Percentiles rank a stretch among this genome's conserved stretches.
Conservation (phyloP, 2,797 vertebrate species). For the Paramormyrops hopkinsi region DNA sequence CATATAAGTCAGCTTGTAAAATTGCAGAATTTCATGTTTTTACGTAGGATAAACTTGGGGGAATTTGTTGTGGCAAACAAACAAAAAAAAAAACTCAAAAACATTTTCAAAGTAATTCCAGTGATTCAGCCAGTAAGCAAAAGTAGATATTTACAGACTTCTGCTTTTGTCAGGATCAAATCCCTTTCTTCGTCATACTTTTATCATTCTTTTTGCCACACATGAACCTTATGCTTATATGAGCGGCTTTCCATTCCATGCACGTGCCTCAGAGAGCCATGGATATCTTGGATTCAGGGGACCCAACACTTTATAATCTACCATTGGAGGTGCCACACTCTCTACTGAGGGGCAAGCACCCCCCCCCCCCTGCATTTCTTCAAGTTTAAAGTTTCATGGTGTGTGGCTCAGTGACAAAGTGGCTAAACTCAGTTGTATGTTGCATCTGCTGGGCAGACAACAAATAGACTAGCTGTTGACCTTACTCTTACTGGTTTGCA, state of each 20-base stretch:
- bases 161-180: neutral
- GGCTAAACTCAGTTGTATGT: neutral
- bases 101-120: neutral
- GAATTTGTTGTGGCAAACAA: neutral
- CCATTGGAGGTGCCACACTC: neutral
- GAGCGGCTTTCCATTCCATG: neutral
- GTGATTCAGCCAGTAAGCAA: neutral
- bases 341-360: neutral
- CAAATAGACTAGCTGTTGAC: neutral
- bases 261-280: neutral
- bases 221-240: neutral
- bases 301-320: neutral
- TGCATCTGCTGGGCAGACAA: neutral
- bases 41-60: neutral
- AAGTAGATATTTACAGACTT: slow-evolving; percentile 4
- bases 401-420: neutral
- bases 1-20: neutral
- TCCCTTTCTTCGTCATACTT: neutral
- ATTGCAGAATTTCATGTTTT: neutral
- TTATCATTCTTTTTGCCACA: neutral
- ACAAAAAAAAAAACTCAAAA: neutral
- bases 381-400: neutral
- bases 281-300: neutral
- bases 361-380: neutral
- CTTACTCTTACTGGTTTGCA: slow-evolving; percentile 38